phyloP scores from a whole-genome alignment of 35 echinoderm and acorn worm species.

The Apostichopus parvimensis region DNA sequence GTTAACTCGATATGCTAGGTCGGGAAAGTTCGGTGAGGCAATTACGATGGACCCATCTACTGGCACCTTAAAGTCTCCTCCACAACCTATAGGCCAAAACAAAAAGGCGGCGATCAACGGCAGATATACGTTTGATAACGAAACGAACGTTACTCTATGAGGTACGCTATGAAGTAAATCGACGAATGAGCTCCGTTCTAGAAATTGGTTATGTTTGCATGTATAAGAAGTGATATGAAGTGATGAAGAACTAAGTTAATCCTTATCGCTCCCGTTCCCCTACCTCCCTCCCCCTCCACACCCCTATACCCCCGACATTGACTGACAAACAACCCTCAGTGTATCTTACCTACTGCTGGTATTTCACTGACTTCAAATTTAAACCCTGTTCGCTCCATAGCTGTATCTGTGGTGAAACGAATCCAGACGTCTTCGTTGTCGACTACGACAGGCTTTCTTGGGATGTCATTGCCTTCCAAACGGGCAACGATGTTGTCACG shows the following conservation, averaged over 20 bases:
- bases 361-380: neutral
- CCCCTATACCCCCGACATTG: no score
- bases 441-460: slow-evolving; percentile 12
- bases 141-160: no score
- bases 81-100: slow-evolving; percentile 54
- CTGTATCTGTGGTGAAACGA: neutral
- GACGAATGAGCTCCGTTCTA: no score
- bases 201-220: no score
- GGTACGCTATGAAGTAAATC: no score
- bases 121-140: no score
- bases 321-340: neutral
- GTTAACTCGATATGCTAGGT: slow-evolving; percentile 74
- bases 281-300: no score
- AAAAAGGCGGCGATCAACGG: no score
- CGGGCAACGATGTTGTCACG: neutral
- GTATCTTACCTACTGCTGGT: slow-evolving; percentile 22
- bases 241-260: no score
- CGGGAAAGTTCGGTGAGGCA: slow-evolving; percentile 77
- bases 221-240: no score
- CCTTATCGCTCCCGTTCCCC: no score
- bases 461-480: slow-evolving; percentile 16
- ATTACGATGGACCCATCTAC: slow-evolving; percentile 63
- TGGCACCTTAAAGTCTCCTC: slow-evolving; percentile 65
- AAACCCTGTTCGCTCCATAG: slow-evolving; percentile 28
- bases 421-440: neutral